Conservation (phyloP, 1,140 invertebrate species). For the Aphis craccivora region DNA sequence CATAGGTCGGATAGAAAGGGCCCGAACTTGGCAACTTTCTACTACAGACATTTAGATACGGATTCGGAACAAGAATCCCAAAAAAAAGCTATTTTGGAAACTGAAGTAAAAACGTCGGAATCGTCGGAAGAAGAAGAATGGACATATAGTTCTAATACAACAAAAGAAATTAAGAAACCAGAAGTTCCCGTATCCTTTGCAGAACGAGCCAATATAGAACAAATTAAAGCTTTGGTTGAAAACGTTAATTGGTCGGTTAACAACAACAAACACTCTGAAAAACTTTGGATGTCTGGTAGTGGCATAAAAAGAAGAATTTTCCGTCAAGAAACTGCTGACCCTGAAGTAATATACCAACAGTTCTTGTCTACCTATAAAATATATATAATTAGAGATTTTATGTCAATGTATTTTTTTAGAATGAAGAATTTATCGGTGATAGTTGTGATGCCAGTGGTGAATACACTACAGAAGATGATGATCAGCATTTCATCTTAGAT, state of each 20-base stretch:
- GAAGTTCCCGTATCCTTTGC: conserved; percentile 4
- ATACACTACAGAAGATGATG: conserved; percentile 79
- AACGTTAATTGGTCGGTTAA: conserved; percentile 49
- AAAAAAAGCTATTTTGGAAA: conserved; percentile 63
- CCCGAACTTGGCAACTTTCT: conserved; percentile 81
- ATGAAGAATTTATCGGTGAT: conserved; percentile 64
- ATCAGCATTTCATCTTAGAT: conserved; percentile 62
- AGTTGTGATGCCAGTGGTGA: conserved; percentile 90
- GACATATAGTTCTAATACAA: conserved; percentile 71
- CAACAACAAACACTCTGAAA: neutral
- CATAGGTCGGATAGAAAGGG: conserved; percentile 75
- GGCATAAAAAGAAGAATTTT: conserved; percentile 39
- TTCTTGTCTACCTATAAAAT: neutral
- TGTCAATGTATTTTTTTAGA: conserved; percentile 6
- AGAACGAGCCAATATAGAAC: conserved; percentile 65
- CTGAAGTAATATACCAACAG: conserved; percentile 18
- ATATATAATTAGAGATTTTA: neutral
- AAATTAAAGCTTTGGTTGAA: conserved; percentile 62
- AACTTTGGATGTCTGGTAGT: neutral
- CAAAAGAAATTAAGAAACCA: conserved; percentile 58
- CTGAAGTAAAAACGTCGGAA: conserved; percentile 67
- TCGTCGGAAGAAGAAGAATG: conserved; percentile 78
- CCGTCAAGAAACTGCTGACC: conserved; percentile 3
- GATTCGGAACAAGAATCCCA: conserved; percentile 72
- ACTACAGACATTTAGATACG: conserved; percentile 84